Conservation (phyloP, 2,113 vertebrate species). For the Macheiramphus alcinus region DNA sequence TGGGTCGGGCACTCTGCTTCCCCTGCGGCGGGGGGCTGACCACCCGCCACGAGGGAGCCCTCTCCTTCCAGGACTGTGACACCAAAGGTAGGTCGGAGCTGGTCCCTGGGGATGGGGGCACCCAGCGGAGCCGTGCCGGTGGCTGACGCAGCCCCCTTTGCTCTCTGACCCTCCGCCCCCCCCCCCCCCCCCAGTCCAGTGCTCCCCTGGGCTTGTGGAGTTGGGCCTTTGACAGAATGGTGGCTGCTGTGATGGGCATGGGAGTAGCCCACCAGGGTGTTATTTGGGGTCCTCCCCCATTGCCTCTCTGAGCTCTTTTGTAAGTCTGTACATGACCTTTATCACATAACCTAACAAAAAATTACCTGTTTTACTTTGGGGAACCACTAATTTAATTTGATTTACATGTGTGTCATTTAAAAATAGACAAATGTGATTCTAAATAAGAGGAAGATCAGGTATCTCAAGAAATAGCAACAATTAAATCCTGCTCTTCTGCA, state of each 20-base stretch:
- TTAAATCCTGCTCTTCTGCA: background rate
- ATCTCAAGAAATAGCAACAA: background rate
- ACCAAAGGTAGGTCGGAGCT: conserved; percentile 85
- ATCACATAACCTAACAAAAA: background rate
- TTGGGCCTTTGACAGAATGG: background rate
- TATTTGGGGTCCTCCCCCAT: background rate
- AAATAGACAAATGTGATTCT: background rate
- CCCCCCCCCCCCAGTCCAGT: too few relatives aligned
- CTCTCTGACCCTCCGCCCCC: background rate
- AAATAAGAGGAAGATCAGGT: background rate
- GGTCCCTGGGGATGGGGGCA: background rate
- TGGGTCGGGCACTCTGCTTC: conserved; percentile 89
- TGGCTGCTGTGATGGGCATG: background rate
- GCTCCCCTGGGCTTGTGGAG: background rate
- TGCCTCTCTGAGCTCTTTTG: background rate
- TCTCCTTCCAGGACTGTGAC: conserved; percentile 95
- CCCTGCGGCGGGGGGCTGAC: conserved; percentile 90
- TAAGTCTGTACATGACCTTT: background rate
- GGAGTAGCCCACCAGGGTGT: background rate
- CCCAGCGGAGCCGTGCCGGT: rapidly evolving
- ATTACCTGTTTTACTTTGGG: background rate
- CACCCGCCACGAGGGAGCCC: conserved; percentile 89
- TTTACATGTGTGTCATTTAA: background rate
- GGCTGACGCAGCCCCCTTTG: background rate
- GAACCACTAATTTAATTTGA: background rate